These are phyloP conservation scores for Gryon sp. DNA, from an alignment of 1,140 invertebrate genomes.

Conservation along the genomic window DNA sequence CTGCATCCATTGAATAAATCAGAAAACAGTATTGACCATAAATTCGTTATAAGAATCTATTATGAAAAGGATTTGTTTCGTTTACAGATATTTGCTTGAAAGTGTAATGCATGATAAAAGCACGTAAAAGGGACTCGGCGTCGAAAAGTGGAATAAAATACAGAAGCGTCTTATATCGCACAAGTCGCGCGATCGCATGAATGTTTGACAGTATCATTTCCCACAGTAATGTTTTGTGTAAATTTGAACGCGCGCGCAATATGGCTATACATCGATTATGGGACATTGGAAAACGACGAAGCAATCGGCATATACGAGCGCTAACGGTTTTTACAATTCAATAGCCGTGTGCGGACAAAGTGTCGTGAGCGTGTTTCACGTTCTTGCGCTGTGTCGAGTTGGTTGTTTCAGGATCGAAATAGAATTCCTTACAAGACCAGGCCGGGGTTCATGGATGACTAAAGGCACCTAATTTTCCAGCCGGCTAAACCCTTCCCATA, in stretches of 20 bases:
- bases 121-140: constrained; percentile 22
- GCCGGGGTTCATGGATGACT: constrained; percentile 61
- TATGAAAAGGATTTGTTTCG: no score
- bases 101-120: no score
- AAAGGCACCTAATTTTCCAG: constrained; percentile 65
- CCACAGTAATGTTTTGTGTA: constrained; percentile 40
- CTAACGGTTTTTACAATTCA: constrained; percentile 66
- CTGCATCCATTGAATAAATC: no score
- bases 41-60: no score
- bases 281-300: constrained; percentile 56
- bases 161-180: constrained; percentile 4
- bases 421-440: constrained; percentile 61
- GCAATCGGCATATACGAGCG: constrained; percentile 46
- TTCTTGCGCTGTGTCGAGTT: constrained; percentile 53
- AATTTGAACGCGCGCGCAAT: constrained; percentile 40
- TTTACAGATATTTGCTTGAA: no score
- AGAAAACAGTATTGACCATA: no score
- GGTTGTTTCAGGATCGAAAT: constrained; percentile 56
- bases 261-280: constrained; percentile 50
- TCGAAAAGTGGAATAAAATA: constrained; percentile 17
- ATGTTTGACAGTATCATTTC: constrained; percentile 29
- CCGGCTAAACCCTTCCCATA: constrained; percentile 57
- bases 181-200: constrained; percentile 34
- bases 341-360: constrained; percentile 59
- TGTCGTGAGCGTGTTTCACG: constrained; percentile 61